Base-by-base conservation (phyloP, 2,888 invertebrate genomes). In the Drosophila macrothrix region DNA sequence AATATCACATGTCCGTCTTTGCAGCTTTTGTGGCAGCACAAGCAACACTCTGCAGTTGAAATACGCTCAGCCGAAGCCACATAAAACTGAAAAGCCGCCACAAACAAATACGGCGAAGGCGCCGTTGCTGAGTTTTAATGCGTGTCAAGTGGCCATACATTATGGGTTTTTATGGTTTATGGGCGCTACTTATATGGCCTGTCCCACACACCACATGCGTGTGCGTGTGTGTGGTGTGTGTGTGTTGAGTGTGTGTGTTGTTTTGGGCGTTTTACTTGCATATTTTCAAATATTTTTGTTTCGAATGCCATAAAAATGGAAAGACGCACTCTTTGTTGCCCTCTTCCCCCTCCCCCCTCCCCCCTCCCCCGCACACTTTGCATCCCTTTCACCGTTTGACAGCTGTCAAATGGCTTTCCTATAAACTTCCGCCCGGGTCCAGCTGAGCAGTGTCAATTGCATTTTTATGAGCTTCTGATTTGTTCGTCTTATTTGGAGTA, bases 141-240 rank as follows among this genome's bases (percentile, higher is more conserved):
- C 84, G 69, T 80, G 90, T 89, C 85, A 90, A 89, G 85, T 85
- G 85, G 73, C 72, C 71, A 58, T 80, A 89, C 72, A 80, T 89
- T 84, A 84, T 82, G 73, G 56, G 77, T 71, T 89, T 88, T 87
- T 82, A 84, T 87, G 73, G 69, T 77, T 85, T 89, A 84, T 77
- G 82, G 70, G 76, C 82, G 69, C 84, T 84, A 82, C 84, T 78
- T 74, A 46, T 62, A 81, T 41, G 78, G 77, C 50, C 59, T 56
- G 54, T 19, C 25, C 43, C 33, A 31, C 14, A 16, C 37, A 28
- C 9, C 37, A 50, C 37, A 22, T 35, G 31, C 46, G 10, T 28
- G 31, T 31, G 37, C 22, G 29, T 39, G 37, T 35, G 39, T 31
- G n/a, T 53, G 7, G 6, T 3, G 60, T 50, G 61, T 39, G 14